A percentile compares a stretch with the other conserved stretches of the same genome.
These are phyloP conservation scores for Globodera rostochiensis DNA, from an alignment of 1,140 invertebrate species.

Conservation along the genomic window DNA sequence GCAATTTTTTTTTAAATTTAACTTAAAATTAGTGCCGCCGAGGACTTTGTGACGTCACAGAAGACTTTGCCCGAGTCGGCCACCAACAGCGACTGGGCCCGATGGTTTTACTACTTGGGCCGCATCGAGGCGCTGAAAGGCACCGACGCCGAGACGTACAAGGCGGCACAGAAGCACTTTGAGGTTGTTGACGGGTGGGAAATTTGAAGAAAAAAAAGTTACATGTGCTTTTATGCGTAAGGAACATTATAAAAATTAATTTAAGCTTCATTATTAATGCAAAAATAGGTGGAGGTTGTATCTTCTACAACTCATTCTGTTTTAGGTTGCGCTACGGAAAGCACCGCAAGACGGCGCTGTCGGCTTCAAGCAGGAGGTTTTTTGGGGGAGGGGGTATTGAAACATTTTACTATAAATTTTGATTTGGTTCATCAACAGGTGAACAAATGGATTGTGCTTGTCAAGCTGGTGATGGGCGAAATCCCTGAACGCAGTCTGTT, in stretches of 20 bases:
- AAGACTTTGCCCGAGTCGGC: conserved; percentile 85
- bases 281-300: too few relatives aligned
- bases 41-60: conserved; percentile 70
- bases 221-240: background rate
- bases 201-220: background rate
- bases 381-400: too few relatives aligned
- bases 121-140: conserved; percentile 77
- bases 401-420: background rate
- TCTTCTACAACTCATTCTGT: background rate
- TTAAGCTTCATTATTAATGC: background rate
- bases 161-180: conserved; percentile 23
- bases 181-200: background rate
- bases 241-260: background rate
- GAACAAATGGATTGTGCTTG: conserved; percentile 11
- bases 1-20: too few relatives aligned
- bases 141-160: conserved; percentile 21
- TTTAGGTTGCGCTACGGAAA: conserved; percentile 10
- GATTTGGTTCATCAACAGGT: background rate
- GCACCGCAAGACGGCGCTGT: conserved; percentile 71
- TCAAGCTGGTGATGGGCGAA: conserved; percentile 6
- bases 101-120: conserved; percentile 93
- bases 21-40: conserved; percentile 69
- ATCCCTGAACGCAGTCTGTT: conserved; percentile 12
- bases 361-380: conserved; percentile 73
- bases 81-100: conserved; percentile 97